Percentiles rank a stretch among this genome's conserved stretches.
phyloP scores from a whole-genome alignment of 1,140 invertebrate genomes.

The Dinoponera quadriceps region DNA sequence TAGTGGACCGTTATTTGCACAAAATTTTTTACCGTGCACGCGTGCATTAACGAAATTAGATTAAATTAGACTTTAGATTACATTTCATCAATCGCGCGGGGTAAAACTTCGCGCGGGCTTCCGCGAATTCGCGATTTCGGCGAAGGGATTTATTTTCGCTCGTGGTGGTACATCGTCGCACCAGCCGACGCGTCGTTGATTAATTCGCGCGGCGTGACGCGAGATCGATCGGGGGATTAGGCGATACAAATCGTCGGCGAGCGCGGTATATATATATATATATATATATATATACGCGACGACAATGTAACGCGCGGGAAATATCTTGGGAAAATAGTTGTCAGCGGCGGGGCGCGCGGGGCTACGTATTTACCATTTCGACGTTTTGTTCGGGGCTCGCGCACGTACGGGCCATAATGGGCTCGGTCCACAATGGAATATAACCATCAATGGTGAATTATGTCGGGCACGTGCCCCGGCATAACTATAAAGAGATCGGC shows the following conservation, averaged over 20 bases:
- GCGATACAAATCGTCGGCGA: slow-evolving; percentile 52
- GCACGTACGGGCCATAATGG: slow-evolving; percentile 77
- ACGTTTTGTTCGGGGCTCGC: slow-evolving; percentile 68
- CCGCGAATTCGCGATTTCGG: slow-evolving; percentile 14
- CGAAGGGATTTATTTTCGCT: slow-evolving; percentile 25
- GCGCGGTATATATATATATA: no score
- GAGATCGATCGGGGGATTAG: slow-evolving; percentile 51
- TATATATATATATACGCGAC: no score
- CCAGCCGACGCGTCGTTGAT: slow-evolving; percentile 27
- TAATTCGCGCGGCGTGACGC: slow-evolving; percentile 46
- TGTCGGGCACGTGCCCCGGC: slow-evolving; percentile 78
- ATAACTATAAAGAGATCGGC: slow-evolving; percentile 80
- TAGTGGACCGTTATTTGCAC: no score
- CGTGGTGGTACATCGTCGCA: slow-evolving; percentile 19
- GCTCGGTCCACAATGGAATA: slow-evolving; percentile 79
- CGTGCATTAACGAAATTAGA: no score
- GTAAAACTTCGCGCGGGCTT: not conserved
- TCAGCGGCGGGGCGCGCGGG: slow-evolving; percentile 21
- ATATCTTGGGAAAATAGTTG: slow-evolving; percentile 65
- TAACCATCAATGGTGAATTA: slow-evolving; percentile 82
- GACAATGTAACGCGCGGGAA: slow-evolving; percentile 26
- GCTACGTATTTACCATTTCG: slow-evolving; percentile 71
- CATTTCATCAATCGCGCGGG: not conserved
- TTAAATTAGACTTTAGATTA: no score
- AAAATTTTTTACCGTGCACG: not conserved